Base-by-base conservation (phyloP, 2,888 invertebrate species). In the Pterostichus niger region DNA sequence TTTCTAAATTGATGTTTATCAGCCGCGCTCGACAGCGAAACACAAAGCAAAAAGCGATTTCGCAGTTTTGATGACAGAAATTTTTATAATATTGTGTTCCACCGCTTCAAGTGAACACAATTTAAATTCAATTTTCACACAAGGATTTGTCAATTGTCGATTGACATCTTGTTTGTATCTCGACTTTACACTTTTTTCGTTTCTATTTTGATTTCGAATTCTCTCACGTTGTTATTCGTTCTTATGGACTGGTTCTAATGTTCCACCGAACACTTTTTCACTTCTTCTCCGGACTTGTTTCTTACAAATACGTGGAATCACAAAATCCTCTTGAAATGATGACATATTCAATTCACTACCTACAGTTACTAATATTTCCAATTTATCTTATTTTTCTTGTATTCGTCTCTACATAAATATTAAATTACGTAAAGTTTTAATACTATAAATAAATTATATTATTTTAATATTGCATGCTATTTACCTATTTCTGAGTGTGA, bases 351-450 rank as follows among this genome's bases (percentile, higher is more conserved):
- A 11, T 35, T 56, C 35, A 64, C 31, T 87, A 86, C 87, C 87
- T 87, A 87, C 88, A 87, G 87, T 87, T 88, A 86, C 87, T 87
- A 87, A 87, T 87, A 87, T 87, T 87, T 88, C 86, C 87, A 87
- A 87, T 87, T 87, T 87, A 86, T 86, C 86, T 87, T 85, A 84
- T 84, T 84, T 85, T 85, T 86, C 85, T 86, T 86, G 85, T 85
- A 86, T 85, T 84, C 61, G 79, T 73, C 56, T 33, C 24, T 11
- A 31, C 33, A 17, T 0, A 52, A 13, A 9, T 10, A 52, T 35
- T 40, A 24, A 24, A 24, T 24, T 24, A 24, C 24, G 3, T 24
- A 24, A 1, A 24, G 24, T 2, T 24, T 24, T 24, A 24, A 1
- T 24, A 24, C 24, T 24, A 24, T 24, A 24, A 2, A 24, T 24